phyloP scores from a whole-genome alignment of 2,113 vertebrate genomes.

The Nyctereutes procyonoides region DNA sequence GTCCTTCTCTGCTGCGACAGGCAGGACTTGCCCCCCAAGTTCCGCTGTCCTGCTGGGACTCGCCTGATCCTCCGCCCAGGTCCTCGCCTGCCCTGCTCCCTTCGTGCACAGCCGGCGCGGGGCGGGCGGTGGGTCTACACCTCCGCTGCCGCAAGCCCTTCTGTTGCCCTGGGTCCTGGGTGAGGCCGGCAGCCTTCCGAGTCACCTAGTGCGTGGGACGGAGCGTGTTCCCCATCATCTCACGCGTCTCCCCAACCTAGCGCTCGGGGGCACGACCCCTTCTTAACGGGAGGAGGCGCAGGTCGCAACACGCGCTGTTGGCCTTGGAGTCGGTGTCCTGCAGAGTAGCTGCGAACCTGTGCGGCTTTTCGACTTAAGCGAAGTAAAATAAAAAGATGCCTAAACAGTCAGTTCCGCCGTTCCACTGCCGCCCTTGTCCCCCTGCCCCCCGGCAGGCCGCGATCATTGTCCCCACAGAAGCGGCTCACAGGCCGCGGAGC shows the following conservation, averaged over 20 bases:
- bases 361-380: neutral
- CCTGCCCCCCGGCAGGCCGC: too few relatives aligned
- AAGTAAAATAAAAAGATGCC: neutral
- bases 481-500: constrained; percentile 60
- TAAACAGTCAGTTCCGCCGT: neutral
- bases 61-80: neutral
- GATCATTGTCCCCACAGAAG: constrained; percentile 51
- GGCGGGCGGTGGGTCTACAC: neutral
- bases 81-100: neutral
- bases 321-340: neutral
- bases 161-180: neutral
- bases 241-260: neutral
- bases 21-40: neutral
- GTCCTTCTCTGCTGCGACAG: neutral
- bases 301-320: neutral
- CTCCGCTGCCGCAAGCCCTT: neutral
- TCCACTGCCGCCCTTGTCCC: too few relatives aligned
- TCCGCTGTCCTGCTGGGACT: neutral
- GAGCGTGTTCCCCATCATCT: neutral
- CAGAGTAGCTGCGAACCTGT: neutral
- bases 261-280: neutral
- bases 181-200: neutral
- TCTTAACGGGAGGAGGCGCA: neutral
- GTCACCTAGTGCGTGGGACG: neutral
- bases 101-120: neutral